A percentile compares a stretch with the other conserved stretches of the same genome.
Conservation (phyloP, 2,113 vertebrate genomes). For the Irena cyanogastra region DNA sequence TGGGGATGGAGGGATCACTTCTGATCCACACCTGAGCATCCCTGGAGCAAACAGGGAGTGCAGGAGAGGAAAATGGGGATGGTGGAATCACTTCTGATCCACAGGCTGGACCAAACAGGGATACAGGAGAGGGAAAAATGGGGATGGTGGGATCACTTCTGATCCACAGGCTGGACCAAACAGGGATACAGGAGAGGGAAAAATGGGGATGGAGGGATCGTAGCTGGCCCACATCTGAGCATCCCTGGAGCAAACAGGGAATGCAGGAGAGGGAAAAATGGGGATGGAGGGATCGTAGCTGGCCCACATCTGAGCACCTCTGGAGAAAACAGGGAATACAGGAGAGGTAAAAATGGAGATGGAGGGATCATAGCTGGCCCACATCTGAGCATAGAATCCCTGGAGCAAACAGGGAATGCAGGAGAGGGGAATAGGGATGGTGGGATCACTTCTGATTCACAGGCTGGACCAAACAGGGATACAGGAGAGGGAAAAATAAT, state of each 20-base stretch:
- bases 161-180: no score
- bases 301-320: not conserved
- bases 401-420: no score
- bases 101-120: rapidly evolving
- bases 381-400: no score
- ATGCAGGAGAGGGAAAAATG: no score
- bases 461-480: rapidly evolving
- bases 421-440: no score
- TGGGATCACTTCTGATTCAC: rapidly evolving
- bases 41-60: not conserved
- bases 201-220: no score
- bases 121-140: not conserved
- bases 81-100: no score
- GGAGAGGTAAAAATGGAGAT: rapidly evolving
- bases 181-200: no score
- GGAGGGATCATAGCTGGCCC: not conserved
- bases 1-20: no score
- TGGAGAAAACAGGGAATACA: not conserved
- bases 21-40: not conserved
- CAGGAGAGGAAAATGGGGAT: not conserved
- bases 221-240: no score
- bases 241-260: no score
- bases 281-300: not conserved
- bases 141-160: not conserved
- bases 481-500: not conserved